Evolutionary conservation across 2,888 invertebrate genomes (phyloP).

Genomic region (Xylota sylvarum): DNA sequence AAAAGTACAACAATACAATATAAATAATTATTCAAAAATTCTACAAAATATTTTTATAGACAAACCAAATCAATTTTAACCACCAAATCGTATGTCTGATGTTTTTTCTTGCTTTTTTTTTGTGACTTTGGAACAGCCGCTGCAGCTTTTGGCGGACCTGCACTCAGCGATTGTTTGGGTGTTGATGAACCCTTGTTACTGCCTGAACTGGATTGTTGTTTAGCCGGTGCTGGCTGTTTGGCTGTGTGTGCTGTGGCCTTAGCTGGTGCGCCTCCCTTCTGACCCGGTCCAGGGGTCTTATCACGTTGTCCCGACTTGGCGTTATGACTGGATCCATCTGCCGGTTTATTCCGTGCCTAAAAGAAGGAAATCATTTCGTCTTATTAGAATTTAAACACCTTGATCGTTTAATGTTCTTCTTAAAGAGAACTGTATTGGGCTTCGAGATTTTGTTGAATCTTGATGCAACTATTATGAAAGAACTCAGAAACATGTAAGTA

Average conservation of each 20-base stretch:
- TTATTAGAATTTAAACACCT: background rate
- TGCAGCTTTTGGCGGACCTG: slow-evolving; percentile 73
- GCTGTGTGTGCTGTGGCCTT: slow-evolving; percentile 87
- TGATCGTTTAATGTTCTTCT: background rate
- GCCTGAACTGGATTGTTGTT: slow-evolving; percentile 83
- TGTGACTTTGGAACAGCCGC: slow-evolving; percentile 87
- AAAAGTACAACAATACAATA: slow-evolving; percentile 84
- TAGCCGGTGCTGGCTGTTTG: slow-evolving; percentile 87
- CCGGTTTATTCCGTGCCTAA: slow-evolving; percentile 93
- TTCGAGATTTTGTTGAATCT: background rate
- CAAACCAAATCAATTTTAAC: slow-evolving; percentile 92
- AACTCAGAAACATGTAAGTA: background rate
- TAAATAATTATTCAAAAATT: background rate
- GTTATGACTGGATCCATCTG: slow-evolving; percentile 91
- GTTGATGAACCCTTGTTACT: slow-evolving; percentile 78
- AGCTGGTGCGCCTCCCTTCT: slow-evolving; percentile 86
- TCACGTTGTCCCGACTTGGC: slow-evolving; percentile 79
- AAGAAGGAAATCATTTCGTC: slow-evolving; percentile 61
- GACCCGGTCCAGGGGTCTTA: slow-evolving; percentile 86
- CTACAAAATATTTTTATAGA: background rate
- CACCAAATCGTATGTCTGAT: slow-evolving; percentile 92
- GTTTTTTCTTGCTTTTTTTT: slow-evolving; percentile 91
- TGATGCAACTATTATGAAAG: background rate
- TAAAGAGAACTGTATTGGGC: background rate
- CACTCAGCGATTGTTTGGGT: slow-evolving; percentile 76